Evolutionary conservation across 1,140 invertebrate species (phyloP).

Genomic region (Lordiphosa collinella): DNA sequence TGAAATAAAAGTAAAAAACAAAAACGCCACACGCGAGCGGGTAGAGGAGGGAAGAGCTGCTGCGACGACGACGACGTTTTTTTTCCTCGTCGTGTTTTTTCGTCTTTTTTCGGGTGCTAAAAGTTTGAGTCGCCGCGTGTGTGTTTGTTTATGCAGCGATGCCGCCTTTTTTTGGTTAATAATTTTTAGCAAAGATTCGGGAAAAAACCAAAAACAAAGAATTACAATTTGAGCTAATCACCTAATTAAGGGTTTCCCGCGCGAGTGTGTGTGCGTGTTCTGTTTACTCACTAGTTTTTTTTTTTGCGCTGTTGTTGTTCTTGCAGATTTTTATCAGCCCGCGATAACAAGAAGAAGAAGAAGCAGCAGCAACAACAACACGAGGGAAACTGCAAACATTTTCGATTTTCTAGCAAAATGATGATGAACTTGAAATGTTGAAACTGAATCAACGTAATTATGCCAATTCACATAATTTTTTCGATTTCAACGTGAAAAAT

Average conservation of each 20-base stretch:
- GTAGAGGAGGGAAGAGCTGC: slow-evolving; percentile 12
- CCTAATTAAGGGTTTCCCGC: slow-evolving; percentile 22
- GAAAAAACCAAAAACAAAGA: slow-evolving; percentile 26
- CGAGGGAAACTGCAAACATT: slow-evolving; percentile 9
- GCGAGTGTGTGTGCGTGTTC: slow-evolving; percentile 19
- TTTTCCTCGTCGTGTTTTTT: slow-evolving; percentile 64
- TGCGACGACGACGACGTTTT: slow-evolving; percentile 37
- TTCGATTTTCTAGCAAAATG: slow-evolving; percentile 46
- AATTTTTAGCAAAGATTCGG: slow-evolving; percentile 59
- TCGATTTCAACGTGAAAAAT: slow-evolving; percentile 80
- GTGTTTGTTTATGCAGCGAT: slow-evolving; percentile 78
- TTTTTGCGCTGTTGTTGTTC: slow-evolving; percentile 36
- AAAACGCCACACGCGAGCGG: slow-evolving; percentile 55
- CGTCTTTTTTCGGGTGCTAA: slow-evolving; percentile 44
- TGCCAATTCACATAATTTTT: slow-evolving; percentile 79
- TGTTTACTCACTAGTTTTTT: slow-evolving; percentile 66
- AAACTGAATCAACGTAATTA: slow-evolving; percentile 79
- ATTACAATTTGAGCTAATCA: slow-evolving; percentile 27
- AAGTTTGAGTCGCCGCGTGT: slow-evolving; percentile 62
- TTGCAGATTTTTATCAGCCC: slow-evolving; percentile 62
- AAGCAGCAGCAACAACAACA: slow-evolving; percentile 23
- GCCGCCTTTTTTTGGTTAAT: slow-evolving; percentile 68
- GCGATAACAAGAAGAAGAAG: slow-evolving; percentile 18
- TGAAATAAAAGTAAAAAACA: slow-evolving; percentile 60
- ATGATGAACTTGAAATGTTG: slow-evolving; percentile 79